phyloP scores from a whole-genome alignment of 1,140 invertebrate genomes.

The Nylanderia fulva region DNA sequence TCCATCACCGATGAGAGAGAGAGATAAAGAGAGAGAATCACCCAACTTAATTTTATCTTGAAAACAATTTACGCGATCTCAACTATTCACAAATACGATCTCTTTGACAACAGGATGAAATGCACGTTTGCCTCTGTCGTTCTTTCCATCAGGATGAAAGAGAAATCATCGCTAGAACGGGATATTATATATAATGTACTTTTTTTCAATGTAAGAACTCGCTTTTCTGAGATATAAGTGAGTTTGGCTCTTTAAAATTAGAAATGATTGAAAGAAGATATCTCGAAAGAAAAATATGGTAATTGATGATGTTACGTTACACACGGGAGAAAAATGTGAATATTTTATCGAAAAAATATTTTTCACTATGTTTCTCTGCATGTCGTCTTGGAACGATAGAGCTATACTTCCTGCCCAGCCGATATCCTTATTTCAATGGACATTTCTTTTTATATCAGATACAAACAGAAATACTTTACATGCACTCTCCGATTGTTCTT shows the following conservation, averaged over 20 bases:
- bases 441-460: no score
- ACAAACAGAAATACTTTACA: neutral
- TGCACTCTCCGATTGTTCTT: neutral
- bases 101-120: constrained; percentile 4
- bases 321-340: neutral
- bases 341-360: neutral
- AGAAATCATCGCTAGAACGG: neutral
- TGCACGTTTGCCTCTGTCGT: neutral
- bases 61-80: neutral
- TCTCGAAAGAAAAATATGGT: neutral
- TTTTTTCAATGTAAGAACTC: no score
- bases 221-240: neutral
- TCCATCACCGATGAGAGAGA: neutral
- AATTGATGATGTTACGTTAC: neutral
- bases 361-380: neutral
- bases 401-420: no score
- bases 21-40: no score
- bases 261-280: neutral
- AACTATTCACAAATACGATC: neutral
- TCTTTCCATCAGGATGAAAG: constrained; percentile 10
- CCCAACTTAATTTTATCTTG: neutral
- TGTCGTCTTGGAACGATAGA: neutral
- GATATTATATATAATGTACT: neutral
- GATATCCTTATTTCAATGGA: neutral
- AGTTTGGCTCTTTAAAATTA: neutral